Evolutionary conservation across 2,888 invertebrate genomes (phyloP).

Genomic region (Hirtodrosophila cameraria): DNA sequence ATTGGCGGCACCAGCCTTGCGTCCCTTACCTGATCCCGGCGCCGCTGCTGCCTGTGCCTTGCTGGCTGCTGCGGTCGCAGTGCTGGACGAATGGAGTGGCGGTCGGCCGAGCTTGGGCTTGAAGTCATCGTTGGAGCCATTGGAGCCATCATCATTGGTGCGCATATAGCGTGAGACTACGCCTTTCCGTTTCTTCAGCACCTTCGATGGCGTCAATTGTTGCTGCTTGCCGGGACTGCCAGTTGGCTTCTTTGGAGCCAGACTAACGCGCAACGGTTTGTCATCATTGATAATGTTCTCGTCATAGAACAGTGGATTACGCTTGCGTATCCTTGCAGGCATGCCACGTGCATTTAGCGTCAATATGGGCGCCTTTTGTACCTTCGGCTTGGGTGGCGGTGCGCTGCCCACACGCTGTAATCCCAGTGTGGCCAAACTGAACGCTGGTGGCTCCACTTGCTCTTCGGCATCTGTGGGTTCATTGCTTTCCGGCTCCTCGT

Average conservation of each 20-base stretch:
- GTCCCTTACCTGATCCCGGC: constrained; percentile 7
- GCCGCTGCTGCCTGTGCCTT: constrained; percentile 8
- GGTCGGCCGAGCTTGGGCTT: too few species aligned
- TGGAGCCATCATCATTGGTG: constrained; percentile 59
- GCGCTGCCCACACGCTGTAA: constrained; percentile 92
- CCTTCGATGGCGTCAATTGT: constrained; percentile 84
- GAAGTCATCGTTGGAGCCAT: constrained; percentile 23
- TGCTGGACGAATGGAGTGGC: too few species aligned
- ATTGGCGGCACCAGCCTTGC: constrained; percentile 29
- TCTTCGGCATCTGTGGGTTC: constrained; percentile 85
- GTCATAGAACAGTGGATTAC: constrained; percentile 94
- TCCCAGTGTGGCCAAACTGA: constrained; percentile 92
- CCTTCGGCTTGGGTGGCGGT: constrained; percentile 88
- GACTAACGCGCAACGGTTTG: constrained; percentile 88
- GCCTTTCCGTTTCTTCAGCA: constrained; percentile 84
- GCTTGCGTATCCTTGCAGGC: constrained; percentile 95
- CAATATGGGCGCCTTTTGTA: constrained; percentile 89
- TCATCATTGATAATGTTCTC: constrained; percentile 94
- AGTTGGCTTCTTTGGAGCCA: constrained; percentile 84
- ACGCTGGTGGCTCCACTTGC: constrained; percentile 89
- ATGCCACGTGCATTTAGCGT: constrained; percentile 93
- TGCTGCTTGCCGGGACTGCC: constrained; percentile 44
- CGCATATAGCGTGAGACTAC: constrained; percentile 84
- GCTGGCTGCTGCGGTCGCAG: neutral
- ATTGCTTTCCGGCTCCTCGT: constrained; percentile 51